phyloP scores from a whole-genome alignment of 2,797 vertebrate species.

The Cottoperca gobio region DNA sequence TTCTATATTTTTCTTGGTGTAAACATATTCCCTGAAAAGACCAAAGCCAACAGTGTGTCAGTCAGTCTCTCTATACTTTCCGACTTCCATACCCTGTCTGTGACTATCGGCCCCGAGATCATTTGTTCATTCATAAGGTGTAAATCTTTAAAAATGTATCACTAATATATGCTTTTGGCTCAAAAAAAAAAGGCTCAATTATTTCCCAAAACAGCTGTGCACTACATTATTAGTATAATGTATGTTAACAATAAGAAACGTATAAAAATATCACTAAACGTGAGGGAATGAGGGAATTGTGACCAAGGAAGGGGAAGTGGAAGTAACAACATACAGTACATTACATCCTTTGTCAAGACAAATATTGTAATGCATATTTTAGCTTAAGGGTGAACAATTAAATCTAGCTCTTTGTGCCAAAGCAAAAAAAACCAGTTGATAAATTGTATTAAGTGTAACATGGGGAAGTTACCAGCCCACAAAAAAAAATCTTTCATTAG shows the following conservation, averaged over 20 bases:
- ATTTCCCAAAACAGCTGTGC: not conserved
- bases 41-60: not conserved
- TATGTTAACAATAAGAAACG: not conserved
- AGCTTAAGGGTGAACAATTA: not conserved
- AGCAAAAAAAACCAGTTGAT: slow-evolving; percentile 18
- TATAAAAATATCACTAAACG: not conserved
- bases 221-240: not conserved
- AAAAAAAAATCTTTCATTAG: not conserved
- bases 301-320: not conserved
- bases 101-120: not conserved
- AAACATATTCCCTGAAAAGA: not conserved
- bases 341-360: not conserved
- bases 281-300: not conserved
- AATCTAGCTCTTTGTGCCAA: not conserved
- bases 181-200: not conserved
- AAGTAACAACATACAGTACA: slow-evolving; percentile 4
- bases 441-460: not conserved
- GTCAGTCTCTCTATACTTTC: not conserved
- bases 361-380: slow-evolving; percentile 3
- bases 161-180: not conserved
- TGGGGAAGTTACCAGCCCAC: not conserved
- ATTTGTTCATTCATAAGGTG: not conserved
- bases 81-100: not conserved
- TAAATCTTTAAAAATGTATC: not conserved
- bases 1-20: not conserved